Evolutionary conservation across 2,113 vertebrate species (phyloP), one percentile per base, ranked within the genome.

Genomic region (Naja naja): DNA sequence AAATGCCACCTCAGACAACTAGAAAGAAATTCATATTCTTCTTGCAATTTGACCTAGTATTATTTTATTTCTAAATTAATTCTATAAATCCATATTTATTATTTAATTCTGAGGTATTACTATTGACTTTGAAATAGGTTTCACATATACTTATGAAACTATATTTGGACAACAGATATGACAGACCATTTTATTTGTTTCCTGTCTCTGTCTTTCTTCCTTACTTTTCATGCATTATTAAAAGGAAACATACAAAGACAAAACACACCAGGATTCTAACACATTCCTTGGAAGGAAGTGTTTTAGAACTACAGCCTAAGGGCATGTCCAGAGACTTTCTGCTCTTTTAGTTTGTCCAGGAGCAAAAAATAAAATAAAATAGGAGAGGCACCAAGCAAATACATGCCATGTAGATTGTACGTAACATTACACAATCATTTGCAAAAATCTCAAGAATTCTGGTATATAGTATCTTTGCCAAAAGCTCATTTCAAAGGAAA

Each of bases 91-190:
- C 85, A 34, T 49, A 94, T 39, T 91, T 88, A 2, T 85, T 23
- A 81, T 92, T 53, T 30, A 95, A 93, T 93, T 64, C 10, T 81
- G 49, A 16, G 89, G 43, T 64, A 94, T 89, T 53, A 45, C 34
- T 91, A 87, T 60, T 86, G 25, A 91, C 7, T 94, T 94, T 58
- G 34, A 92, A 30, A 27, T 54, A 91, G 12, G 90, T 93, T 43
- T 55, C 25, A 43, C 43, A n/a, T 45, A 89, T 22, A 47, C 12
- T 89, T n/a, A 86, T 81, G 87, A 60, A 92, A 23, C 54, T 92
- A 3, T 64, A 87, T 64, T 69, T 53, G 16, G 20, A 16, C 43
- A 43, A 53, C 0, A 89, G 39, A 54, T 0, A 47, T 4, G 87
- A 87, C 93, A 94, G 92, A 64, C 22, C 45, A 54, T 58, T 90